phyloP scores from a whole-genome alignment of 2,113 vertebrate species.

The Atractosteus spatula region DNA sequence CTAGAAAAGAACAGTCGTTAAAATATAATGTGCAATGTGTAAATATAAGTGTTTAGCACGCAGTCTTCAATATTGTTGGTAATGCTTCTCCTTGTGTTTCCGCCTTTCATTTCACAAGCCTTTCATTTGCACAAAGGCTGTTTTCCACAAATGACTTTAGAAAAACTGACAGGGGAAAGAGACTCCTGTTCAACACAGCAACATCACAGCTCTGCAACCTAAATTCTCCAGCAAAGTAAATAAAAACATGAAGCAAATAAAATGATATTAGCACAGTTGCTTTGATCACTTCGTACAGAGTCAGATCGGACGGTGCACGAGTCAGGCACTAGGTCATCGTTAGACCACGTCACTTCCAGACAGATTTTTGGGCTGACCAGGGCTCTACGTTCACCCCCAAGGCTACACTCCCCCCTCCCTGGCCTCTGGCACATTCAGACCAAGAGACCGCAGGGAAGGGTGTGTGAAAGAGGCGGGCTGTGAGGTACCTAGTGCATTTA shows the following conservation, averaged over 20 bases:
- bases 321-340: constrained; percentile 53
- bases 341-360: constrained; percentile 44
- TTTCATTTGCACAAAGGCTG: constrained; percentile 69
- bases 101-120: constrained; percentile 73
- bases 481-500: constrained; percentile 37
- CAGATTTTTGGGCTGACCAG: constrained; percentile 52
- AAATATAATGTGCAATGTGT: constrained; percentile 36
- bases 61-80: constrained; percentile 30
- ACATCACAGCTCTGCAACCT: constrained; percentile 71
- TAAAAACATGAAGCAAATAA: constrained; percentile 39
- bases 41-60: constrained; percentile 9
- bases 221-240: constrained; percentile 48
- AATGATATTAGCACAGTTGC: constrained; percentile 59
- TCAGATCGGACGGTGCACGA: constrained; percentile 60
- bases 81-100: constrained; percentile 72
- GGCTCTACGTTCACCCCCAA: constrained; percentile 57
- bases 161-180: constrained; percentile 71
- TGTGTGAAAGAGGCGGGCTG: constrained; percentile 36
- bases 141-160: constrained; percentile 71
- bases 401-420: constrained; percentile 44
- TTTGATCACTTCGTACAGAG: constrained; percentile 68
- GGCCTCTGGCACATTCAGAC: constrained; percentile 47
- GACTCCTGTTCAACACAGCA: constrained; percentile 65
- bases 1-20: constrained; percentile 69
- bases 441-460: constrained; percentile 33